These are phyloP conservation scores for Limonius californicus DNA, from an alignment of 1,140 invertebrate genomes.

Conservation along the genomic window DNA sequence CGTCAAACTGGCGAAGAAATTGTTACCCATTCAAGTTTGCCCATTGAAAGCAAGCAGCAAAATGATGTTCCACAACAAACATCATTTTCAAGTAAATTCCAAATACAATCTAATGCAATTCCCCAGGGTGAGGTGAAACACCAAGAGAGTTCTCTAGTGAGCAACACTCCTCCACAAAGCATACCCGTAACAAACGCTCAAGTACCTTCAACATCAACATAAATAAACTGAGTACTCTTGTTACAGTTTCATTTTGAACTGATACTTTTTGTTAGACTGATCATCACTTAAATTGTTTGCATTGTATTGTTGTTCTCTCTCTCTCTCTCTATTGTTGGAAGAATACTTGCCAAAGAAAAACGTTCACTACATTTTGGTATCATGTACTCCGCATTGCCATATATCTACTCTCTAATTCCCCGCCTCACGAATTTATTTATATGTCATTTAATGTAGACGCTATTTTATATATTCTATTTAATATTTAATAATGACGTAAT, in stretches of 20 bases:
- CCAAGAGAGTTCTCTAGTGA: background rate
- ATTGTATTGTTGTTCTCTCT: background rate
- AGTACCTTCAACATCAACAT: background rate
- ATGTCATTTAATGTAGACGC: background rate
- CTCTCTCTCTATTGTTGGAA: background rate
- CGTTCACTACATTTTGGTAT: background rate
- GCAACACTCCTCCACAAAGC: no score
- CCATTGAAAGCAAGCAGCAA: background rate
- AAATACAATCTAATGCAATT: background rate
- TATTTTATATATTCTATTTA: conserved; percentile 9
- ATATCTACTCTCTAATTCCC: background rate
- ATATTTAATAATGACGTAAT: conserved; percentile 2
- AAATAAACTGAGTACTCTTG: background rate
- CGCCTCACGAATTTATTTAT: background rate
- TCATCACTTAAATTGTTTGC: background rate
- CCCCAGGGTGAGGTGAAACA: background rate
- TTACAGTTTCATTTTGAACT: conserved; percentile 4
- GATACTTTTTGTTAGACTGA: conserved; percentile 11
- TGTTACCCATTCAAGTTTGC: background rate
- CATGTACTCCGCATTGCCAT: background rate
- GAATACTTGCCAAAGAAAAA: conserved; percentile 9
- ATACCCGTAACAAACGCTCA: background rate
- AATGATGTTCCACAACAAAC: background rate
- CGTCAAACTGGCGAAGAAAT: background rate
- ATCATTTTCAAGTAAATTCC: background rate